phyloP scores from a whole-genome alignment of 2,888 invertebrate genomes.

The Lycophotia porphyrea region DNA sequence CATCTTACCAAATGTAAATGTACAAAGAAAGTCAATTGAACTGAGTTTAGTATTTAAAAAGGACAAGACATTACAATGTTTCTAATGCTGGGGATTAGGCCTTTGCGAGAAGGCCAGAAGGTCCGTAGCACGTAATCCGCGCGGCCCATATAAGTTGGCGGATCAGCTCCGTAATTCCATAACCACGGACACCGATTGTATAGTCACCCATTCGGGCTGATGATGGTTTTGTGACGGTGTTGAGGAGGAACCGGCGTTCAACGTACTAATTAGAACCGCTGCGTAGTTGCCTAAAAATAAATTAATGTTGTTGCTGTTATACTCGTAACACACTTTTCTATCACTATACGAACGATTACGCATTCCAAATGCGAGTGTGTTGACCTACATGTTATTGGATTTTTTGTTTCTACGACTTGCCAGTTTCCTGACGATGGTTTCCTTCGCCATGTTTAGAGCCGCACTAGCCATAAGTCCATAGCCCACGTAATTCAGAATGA shows the following conservation, averaged over 20 bases:
- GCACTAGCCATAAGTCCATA: neutral
- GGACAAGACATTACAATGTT: neutral
- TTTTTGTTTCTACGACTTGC: neutral
- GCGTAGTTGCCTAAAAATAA: no score
- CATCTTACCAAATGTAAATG: neutral
- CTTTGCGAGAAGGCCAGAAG: neutral
- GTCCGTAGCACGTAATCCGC: neutral
- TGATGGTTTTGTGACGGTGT: no score
- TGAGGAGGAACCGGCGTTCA: no score
- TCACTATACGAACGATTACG: neutral
- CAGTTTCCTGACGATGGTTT: neutral
- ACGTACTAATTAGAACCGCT: no score
- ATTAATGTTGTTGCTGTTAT: no score
- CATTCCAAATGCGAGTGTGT: neutral
- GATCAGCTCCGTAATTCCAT: neutral
- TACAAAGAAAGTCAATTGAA: neutral
- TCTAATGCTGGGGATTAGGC: no score
- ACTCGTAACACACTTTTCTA: no score
- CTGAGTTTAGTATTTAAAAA: neutral
- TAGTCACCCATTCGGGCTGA: no score
- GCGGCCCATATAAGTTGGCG: neutral
- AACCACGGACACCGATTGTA: no score
- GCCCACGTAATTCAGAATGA: conserved; percentile 9
- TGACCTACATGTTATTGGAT: neutral
- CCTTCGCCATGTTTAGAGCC: neutral